phyloP scores from a whole-genome alignment of 2,888 invertebrate species.

The Zygaena filipendulae region DNA sequence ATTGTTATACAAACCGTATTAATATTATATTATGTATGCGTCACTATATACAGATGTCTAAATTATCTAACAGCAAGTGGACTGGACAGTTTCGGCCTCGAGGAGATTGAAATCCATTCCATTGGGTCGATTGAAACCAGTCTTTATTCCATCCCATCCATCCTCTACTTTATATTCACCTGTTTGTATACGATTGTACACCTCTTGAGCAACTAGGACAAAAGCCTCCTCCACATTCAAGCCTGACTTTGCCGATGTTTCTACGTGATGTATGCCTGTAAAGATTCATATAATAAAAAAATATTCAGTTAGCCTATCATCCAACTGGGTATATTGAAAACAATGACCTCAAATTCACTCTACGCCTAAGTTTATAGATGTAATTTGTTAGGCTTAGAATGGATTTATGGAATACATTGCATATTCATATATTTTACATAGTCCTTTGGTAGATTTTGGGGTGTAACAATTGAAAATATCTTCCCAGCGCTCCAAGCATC shows the following conservation, averaged over 20 bases:
- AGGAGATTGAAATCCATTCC: slow-evolving; percentile 86
- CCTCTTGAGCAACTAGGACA: slow-evolving; percentile 89
- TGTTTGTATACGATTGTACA: slow-evolving; percentile 87
- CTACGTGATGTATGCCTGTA: slow-evolving; percentile 83
- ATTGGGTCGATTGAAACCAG: slow-evolving; percentile 86
- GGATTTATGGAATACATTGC: too few species aligned
- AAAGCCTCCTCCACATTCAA: slow-evolving; percentile 95
- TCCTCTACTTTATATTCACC: slow-evolving; percentile 95
- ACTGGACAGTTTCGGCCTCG: slow-evolving; percentile 90
- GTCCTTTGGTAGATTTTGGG: too few species aligned
- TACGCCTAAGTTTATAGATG: too few species aligned
- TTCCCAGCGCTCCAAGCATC: too few species aligned
- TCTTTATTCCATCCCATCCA: slow-evolving; percentile 98
- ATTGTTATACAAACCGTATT: slow-evolving; percentile 23
- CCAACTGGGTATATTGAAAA: too few species aligned
- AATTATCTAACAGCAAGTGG: slow-evolving; percentile 80
- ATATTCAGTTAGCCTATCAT: background rate
- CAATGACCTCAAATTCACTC: too few species aligned
- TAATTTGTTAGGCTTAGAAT: too few species aligned
- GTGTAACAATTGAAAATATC: too few species aligned
- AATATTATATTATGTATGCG: slow-evolving; percentile 18
- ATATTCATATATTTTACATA: too few species aligned
- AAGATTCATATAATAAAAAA: slow-evolving; percentile 5
- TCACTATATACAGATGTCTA: slow-evolving; percentile 25
- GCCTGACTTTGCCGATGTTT: slow-evolving; percentile 95